These are phyloP conservation scores for Sarcophaga variegata DNA, from an alignment of 2,888 invertebrate genomes.

Conservation along the genomic window DNA sequence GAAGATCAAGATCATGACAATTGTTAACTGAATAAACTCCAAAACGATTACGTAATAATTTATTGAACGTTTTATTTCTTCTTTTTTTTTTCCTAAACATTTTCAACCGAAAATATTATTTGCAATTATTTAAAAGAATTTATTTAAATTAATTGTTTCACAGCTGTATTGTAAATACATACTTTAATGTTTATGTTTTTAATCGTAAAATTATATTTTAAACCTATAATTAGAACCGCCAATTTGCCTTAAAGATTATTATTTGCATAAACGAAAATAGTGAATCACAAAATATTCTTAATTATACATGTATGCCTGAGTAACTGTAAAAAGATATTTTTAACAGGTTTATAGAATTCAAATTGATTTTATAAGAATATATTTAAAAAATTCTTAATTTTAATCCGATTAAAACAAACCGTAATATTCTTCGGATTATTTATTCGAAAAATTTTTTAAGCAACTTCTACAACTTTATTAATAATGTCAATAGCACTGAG, in stretches of 20 bases:
- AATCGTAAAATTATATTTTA: background rate
- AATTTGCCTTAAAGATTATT: background rate
- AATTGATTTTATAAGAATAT: too few relatives aligned
- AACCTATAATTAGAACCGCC: background rate
- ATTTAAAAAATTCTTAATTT: too few relatives aligned
- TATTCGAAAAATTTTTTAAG: too few relatives aligned
- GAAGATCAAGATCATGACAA: constrained; percentile 63
- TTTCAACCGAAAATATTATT: background rate
- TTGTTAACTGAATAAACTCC: constrained; percentile 26
- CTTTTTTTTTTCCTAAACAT: background rate
- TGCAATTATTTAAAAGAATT: too few relatives aligned
- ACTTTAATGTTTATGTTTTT: too few relatives aligned
- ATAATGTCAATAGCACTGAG: too few relatives aligned
- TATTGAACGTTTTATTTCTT: background rate
- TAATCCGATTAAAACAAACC: too few relatives aligned
- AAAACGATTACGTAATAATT: constrained; percentile 49
- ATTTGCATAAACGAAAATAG: background rate
- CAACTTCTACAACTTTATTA: too few relatives aligned
- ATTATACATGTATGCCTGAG: background rate
- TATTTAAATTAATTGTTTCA: too few relatives aligned
- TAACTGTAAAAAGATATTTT: background rate
- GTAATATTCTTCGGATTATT: too few relatives aligned
- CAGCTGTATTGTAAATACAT: too few relatives aligned
- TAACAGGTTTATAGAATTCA: background rate
- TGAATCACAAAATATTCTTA: background rate